Evolutionary conservation across 2,113 vertebrate species (phyloP).

Genomic region (Cyphotilapia sp.): DNA sequence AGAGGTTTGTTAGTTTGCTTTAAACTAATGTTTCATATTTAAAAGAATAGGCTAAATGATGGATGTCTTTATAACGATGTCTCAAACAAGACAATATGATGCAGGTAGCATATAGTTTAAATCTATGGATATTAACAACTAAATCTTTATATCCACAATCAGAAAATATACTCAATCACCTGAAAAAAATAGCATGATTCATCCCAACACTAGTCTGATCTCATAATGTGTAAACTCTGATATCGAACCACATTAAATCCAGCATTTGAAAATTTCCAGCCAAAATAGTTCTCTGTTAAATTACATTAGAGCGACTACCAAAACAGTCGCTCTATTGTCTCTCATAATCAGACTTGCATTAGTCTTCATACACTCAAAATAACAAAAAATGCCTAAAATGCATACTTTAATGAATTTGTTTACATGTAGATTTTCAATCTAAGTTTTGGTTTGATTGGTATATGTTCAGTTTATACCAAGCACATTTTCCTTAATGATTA

Average conservation of each 20-base stretch:
- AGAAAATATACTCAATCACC: rapidly evolving
- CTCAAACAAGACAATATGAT: not conserved
- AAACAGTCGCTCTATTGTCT: not conserved
- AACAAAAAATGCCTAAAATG: too few species aligned
- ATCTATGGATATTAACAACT: not conserved
- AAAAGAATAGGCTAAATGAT: not conserved
- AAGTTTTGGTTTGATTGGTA: rapidly evolving
- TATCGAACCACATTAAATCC: rapidly evolving
- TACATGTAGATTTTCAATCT: rapidly evolving
- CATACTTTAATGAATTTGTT: rapidly evolving
- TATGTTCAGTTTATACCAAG: not conserved
- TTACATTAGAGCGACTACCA: rapidly evolving
- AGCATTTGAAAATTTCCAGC: rapidly evolving
- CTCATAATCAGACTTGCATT: not conserved
- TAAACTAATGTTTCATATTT: not conserved
- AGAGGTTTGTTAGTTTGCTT: not conserved
- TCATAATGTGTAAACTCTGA: not conserved
- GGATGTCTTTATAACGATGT: not conserved
- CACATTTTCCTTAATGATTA: not conserved
- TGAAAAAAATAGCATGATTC: not conserved
- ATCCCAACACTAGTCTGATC: not conserved
- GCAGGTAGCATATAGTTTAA: rapidly evolving
- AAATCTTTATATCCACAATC: not conserved
- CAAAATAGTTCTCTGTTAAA: not conserved
- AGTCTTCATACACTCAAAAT: not conserved